A percentile compares a stretch with the other conserved stretches of the same genome.
These are phyloP conservation scores for Drosophila dives DNA, from an alignment of 2,888 invertebrate species.

Conservation along the genomic window DNA sequence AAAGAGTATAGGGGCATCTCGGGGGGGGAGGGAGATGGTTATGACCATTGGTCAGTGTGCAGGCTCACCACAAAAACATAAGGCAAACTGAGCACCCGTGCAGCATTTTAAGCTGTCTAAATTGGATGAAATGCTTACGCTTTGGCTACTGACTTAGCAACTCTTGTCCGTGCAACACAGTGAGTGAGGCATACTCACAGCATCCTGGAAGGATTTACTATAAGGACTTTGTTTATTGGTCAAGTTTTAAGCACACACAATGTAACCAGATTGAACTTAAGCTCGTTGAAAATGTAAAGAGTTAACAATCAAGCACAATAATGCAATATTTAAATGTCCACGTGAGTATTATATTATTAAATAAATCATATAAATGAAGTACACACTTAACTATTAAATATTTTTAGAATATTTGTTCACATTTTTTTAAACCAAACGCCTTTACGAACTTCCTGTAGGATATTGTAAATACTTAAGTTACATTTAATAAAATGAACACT, in stretches of 20 bases:
- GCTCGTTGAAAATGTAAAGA: background rate
- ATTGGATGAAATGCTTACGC: constrained; percentile 83
- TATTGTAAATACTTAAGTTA: background rate
- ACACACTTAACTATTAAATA: background rate
- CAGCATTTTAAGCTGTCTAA: constrained; percentile 81
- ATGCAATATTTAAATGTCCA: background rate
- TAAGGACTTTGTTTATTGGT: constrained; percentile 24
- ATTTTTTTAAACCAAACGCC: background rate
- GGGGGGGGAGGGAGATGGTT: constrained; percentile 31
- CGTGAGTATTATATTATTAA: background rate
- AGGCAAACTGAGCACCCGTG: constrained; percentile 7
- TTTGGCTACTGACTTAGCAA: constrained; percentile 59
- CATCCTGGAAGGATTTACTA: constrained; percentile 25
- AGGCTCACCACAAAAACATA: constrained; percentile 26
- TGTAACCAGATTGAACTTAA: constrained; percentile 11
- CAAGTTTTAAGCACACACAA: constrained; percentile 31
- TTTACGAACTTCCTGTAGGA: background rate
- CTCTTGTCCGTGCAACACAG: constrained; percentile 25
- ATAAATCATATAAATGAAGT: background rate
- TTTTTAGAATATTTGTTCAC: background rate
- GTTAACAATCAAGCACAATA: background rate
- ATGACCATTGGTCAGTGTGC: constrained; percentile 68
- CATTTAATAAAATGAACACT: background rate
- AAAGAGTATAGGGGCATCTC: constrained; percentile 1
- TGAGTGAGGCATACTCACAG: constrained; percentile 12